Evolutionary conservation across 1,140 invertebrate species (phyloP).

Genomic region (Papilio polytes): DNA sequence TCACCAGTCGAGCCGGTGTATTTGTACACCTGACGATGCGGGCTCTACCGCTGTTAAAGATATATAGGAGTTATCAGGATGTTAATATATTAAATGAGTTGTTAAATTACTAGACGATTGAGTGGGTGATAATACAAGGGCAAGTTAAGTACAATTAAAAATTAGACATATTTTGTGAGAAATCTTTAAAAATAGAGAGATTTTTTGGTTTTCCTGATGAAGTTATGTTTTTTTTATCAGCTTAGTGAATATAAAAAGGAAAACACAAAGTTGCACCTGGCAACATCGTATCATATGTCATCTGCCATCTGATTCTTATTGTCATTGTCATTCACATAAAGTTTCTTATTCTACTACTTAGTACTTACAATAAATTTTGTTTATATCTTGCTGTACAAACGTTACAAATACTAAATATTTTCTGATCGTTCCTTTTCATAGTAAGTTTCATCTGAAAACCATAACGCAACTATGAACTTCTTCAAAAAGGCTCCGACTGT

Average conservation of each 20-base stretch:
- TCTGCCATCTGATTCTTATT: neutral
- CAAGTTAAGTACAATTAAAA: too few relatives aligned
- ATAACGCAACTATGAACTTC: constrained; percentile 72
- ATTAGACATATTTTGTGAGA: too few relatives aligned
- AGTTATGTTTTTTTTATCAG: too few relatives aligned
- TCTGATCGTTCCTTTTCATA: neutral
- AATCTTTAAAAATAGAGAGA: too few relatives aligned
- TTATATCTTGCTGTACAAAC: neutral
- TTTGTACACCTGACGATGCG: too few relatives aligned
- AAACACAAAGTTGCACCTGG: neutral
- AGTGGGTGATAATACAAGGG: too few relatives aligned
- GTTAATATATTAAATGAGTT: too few relatives aligned
- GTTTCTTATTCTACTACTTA: neutral
- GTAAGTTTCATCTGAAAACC: neutral
- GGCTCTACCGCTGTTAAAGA: too few relatives aligned
- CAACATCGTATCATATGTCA: neutral
- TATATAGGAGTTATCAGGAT: too few relatives aligned
- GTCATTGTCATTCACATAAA: neutral
- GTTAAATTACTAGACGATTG: too few relatives aligned
- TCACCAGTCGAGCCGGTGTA: too few relatives aligned
- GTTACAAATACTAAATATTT: neutral
- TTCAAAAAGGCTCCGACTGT: constrained; percentile 85
- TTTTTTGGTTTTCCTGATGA: too few relatives aligned
- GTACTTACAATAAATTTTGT: neutral
- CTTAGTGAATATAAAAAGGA: neutral